A percentile compares a stretch with the other conserved stretches of the same genome.
These are phyloP conservation scores for Electrona antarctica DNA, from an alignment of 2,113 vertebrate species.

Conservation along the genomic window DNA sequence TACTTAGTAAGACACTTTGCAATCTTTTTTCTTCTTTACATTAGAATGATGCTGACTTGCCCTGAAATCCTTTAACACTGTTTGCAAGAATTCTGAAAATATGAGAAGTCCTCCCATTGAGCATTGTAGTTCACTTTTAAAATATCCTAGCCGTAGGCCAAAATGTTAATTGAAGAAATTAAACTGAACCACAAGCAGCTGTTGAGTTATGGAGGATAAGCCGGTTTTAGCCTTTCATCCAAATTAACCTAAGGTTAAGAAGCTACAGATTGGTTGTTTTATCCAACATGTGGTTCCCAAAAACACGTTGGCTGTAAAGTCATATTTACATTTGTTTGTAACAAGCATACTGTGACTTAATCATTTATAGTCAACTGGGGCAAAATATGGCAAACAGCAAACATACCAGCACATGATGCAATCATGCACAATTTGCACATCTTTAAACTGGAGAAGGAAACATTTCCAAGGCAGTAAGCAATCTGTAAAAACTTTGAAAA, in stretches of 20 bases:
- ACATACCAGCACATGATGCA: neutral
- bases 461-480: neutral
- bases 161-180: neutral
- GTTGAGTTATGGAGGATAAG: constrained; percentile 49
- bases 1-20: constrained; percentile 34
- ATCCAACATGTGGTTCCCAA: no score
- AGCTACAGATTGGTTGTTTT: no score
- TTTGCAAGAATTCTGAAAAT: neutral
- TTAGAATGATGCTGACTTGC: constrained; percentile 3
- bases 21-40: constrained; percentile 1
- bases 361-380: neutral
- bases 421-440: neutral
- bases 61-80: constrained; percentile 5
- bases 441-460: neutral
- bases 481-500: neutral
- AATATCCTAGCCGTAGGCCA: neutral
- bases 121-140: neutral
- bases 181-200: constrained; percentile 20
- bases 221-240: neutral
- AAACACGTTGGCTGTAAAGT: no score
- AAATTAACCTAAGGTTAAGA: no score
- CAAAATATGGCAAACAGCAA: neutral
- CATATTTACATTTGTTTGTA: no score
- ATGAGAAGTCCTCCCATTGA: constrained; percentile 7
- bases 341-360: no score